Evolutionary conservation across 2,113 vertebrate species (phyloP).

Genomic region (Lathamus discolor): DNA sequence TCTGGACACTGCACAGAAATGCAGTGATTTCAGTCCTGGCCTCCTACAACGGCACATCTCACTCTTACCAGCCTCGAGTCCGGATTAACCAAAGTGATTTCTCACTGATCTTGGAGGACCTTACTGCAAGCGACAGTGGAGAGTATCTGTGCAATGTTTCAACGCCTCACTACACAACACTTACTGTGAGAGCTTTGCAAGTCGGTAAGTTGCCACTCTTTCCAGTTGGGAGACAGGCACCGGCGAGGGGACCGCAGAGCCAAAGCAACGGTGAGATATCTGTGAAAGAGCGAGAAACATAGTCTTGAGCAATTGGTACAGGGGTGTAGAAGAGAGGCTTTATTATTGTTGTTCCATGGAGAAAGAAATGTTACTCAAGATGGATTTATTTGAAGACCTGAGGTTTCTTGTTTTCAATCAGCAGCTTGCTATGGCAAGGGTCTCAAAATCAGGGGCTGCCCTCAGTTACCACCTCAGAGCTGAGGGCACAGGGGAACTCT

Average conservation of each 20-base stretch:
- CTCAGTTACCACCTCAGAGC: background rate
- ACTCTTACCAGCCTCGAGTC: background rate
- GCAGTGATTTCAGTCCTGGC: background rate
- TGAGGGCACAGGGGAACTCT: background rate
- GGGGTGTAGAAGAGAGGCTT: background rate
- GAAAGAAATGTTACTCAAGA: background rate
- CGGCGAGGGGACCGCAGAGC: background rate
- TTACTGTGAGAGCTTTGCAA: constrained; percentile 10
- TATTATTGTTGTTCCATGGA: background rate
- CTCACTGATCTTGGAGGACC: background rate
- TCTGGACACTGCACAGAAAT: constrained; percentile 20
- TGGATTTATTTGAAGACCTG: background rate
- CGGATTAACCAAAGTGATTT: background rate
- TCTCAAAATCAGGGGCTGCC: background rate
- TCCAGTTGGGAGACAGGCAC: background rate
- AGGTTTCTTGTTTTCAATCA: background rate
- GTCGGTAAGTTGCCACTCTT: constrained; percentile 35
- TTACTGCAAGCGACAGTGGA: background rate
- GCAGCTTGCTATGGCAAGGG: background rate
- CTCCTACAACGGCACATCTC: constrained; percentile 17
- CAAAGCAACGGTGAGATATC: background rate
- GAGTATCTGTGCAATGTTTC: constrained; percentile 65
- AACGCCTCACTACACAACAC: constrained; percentile 12
- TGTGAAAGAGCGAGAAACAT: background rate
- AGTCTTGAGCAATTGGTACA: background rate